These are phyloP conservation scores for Beaufortia kweichowensis DNA, from an alignment of 2,113 vertebrate species.

Conservation along the genomic window DNA sequence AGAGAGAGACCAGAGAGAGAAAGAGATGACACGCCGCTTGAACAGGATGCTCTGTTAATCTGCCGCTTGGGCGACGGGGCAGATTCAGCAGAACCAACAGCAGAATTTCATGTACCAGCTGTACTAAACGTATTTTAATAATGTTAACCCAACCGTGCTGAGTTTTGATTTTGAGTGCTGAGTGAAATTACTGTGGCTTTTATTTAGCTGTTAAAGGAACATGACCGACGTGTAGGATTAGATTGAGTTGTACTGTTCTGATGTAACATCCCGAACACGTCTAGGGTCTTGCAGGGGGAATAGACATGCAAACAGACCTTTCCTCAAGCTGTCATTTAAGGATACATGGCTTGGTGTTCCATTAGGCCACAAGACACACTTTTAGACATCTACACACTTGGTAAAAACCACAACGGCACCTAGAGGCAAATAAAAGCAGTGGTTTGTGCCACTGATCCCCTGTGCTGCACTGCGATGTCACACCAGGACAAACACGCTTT, in stretches of 20 bases:
- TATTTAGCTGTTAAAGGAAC: not conserved
- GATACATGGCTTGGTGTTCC: slow-evolving; percentile 27
- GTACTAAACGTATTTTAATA: slow-evolving; percentile 25
- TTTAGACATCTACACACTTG: slow-evolving; percentile 7
- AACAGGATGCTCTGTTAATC: slow-evolving; percentile 49
- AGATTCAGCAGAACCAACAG: slow-evolving; percentile 19
- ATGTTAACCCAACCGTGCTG: not conserved
- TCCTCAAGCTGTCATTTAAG: slow-evolving; percentile 24
- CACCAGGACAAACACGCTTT: slow-evolving; percentile 19
- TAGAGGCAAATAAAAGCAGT: slow-evolving; percentile 30
- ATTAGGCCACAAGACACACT: slow-evolving; percentile 31
- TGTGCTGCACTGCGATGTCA: not conserved
- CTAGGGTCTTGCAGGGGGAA: not conserved
- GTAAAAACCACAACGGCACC: not conserved
- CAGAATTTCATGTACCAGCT: slow-evolving; percentile 12
- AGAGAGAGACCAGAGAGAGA: not conserved
- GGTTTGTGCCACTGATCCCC: not conserved
- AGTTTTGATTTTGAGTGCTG: too few relatives aligned
- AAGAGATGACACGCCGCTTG: slow-evolving; percentile 34
- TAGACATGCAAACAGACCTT: not conserved
- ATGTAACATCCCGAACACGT: slow-evolving; percentile 29
- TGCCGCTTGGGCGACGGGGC: slow-evolving; percentile 25
- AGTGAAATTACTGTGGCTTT: not conserved
- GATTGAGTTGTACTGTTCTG: not conserved
- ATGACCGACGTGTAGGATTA: not conserved